phyloP scores from a whole-genome alignment of 1,140 invertebrate species.

The Nilaparvata lugens region DNA sequence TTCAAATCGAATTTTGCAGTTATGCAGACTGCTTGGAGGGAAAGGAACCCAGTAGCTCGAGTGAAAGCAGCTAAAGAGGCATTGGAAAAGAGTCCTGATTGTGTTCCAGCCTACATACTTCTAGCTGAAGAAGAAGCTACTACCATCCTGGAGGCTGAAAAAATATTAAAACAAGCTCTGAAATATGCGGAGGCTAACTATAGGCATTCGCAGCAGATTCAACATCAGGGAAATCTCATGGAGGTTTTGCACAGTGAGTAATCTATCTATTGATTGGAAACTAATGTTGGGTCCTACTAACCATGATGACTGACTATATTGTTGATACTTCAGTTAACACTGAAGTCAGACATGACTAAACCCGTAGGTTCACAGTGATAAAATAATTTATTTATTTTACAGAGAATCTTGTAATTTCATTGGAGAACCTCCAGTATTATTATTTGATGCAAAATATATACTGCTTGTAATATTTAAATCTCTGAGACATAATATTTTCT shows the following conservation, averaged over 20 bases:
- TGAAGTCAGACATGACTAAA: no score
- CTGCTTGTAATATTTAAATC: no score
- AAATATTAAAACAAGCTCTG: conserved; percentile 69
- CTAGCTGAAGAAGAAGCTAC: conserved; percentile 94
- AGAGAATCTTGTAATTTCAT: no score
- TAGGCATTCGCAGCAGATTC: conserved; percentile 66
- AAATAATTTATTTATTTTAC: no score
- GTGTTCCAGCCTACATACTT: conserved; percentile 90
- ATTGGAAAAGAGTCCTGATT: conserved; percentile 83
- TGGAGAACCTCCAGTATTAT: no score
- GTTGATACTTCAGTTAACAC: no score
- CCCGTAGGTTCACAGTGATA: no score
- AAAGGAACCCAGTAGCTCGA: conserved; percentile 82
- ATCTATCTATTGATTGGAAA: no score
- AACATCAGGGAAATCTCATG: conserved; percentile 61
- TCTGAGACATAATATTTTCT: no score
- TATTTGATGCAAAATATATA: no score
- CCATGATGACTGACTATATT: no score
- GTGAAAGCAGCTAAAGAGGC: conserved; percentile 90
- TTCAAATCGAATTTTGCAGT: conserved; percentile 49
- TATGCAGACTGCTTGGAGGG: conserved; percentile 96
- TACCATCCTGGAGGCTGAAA: conserved; percentile 82
- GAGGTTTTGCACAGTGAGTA: conserved; percentile 70
- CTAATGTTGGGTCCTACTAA: no score
- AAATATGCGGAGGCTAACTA: conserved; percentile 84